A percentile compares a stretch with the other conserved stretches of the same genome.
Evolutionary conservation across 2,797 vertebrate species (phyloP).

Genomic region (Acanthurus lineatus): DNA sequence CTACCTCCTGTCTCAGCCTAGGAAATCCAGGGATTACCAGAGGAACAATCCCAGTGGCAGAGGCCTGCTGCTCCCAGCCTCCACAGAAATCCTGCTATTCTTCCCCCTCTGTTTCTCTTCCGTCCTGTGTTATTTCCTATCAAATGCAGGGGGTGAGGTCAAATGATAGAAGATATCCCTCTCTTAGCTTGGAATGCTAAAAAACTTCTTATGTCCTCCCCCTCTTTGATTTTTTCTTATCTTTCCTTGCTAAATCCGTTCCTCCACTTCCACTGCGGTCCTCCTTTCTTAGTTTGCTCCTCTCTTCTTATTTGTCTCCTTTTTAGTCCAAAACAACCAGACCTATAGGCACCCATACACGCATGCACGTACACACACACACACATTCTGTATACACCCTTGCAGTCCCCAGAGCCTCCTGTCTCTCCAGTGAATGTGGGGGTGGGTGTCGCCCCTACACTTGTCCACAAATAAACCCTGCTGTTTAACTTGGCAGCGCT

Average conservation of each 20-base stretch:
- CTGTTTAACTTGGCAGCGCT: slow-evolving; percentile 83
- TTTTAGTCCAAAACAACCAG: slow-evolving; percentile 11
- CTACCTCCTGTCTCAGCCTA: slow-evolving; percentile 75
- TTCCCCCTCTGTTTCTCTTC: slow-evolving; percentile 48
- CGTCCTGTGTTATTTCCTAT: slow-evolving; percentile 61
- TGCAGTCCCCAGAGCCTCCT: slow-evolving; percentile 57
- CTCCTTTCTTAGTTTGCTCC: slow-evolving; percentile 29
- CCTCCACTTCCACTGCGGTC: slow-evolving; percentile 1
- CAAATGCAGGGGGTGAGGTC: slow-evolving; percentile 42
- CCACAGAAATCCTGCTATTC: slow-evolving; percentile 67
- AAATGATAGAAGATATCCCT: slow-evolving; percentile 47
- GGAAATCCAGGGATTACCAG: slow-evolving; percentile 84
- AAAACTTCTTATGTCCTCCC: neutral
- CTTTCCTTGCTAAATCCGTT: slow-evolving; percentile 8
- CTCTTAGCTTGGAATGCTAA: slow-evolving; percentile 19
- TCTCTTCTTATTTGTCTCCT: slow-evolving; percentile 29
- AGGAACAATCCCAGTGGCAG: slow-evolving; percentile 77
- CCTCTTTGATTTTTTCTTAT: neutral
- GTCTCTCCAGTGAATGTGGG: slow-evolving; percentile 44
- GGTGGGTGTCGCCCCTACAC: slow-evolving; percentile 65
- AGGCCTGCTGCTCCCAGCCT: slow-evolving; percentile 74
- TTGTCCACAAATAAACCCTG: slow-evolving; percentile 84
- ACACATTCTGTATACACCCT: slow-evolving; percentile 25
- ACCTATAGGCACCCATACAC: slow-evolving; percentile 6
- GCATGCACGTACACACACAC: neutral